Conservation (phyloP, 2,113 vertebrate species). For the Lasiurus borealis region DNA sequence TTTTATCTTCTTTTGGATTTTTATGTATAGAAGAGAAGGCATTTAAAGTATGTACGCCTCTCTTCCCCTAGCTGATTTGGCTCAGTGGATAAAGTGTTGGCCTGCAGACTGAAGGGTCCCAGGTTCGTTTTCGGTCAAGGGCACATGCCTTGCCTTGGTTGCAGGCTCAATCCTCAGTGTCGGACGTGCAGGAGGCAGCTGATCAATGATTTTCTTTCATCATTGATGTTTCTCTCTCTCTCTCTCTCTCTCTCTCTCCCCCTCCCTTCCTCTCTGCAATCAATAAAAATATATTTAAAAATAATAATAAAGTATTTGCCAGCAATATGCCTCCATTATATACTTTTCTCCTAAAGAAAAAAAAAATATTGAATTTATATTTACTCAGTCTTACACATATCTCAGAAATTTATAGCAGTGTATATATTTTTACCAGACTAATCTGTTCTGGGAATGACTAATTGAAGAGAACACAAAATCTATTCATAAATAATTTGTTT, state of each 20-base stretch:
- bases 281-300: too few relatives aligned
- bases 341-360: constrained; percentile 43
- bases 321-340: neutral
- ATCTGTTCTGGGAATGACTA: neutral
- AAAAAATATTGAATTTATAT: constrained; percentile 22
- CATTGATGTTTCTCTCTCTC: too few relatives aligned
- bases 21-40: neutral
- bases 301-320: neutral
- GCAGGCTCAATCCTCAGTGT: too few relatives aligned
- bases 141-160: too few relatives aligned
- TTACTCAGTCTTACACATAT: constrained; percentile 32
- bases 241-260: too few relatives aligned
- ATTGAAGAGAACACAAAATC: constrained; percentile 36
- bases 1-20: constrained; percentile 49
- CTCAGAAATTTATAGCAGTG: constrained; percentile 31
- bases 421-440: constrained; percentile 21
- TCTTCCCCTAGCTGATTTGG: too few relatives aligned
- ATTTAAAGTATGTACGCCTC: neutral
- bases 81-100: too few relatives aligned
- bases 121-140: too few relatives aligned
- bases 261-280: too few relatives aligned
- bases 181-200: too few relatives aligned
- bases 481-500: constrained; percentile 18
- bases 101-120: too few relatives aligned
- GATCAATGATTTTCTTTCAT: too few relatives aligned